Evolutionary conservation across 2,113 vertebrate genomes (phyloP).

Genomic region (Labrus mixtus): DNA sequence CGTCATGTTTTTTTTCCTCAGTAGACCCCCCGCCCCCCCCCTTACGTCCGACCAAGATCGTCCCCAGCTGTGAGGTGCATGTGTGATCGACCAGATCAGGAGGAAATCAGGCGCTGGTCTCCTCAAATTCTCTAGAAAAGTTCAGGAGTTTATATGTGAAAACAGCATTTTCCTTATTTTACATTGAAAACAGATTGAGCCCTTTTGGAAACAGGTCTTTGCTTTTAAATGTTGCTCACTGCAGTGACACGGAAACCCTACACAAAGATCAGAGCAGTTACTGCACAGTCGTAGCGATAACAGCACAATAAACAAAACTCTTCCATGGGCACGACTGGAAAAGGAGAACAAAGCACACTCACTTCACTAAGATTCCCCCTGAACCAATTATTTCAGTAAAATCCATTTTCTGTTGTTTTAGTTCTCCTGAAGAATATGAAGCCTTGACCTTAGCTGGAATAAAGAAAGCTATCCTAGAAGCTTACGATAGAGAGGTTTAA

Average conservation of each 20-base stretch:
- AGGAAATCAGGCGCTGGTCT: no score
- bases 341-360: slow-evolving; percentile 7
- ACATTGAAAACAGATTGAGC: neutral
- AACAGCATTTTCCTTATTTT: no score
- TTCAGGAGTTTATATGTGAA: no score
- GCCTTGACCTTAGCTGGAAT: slow-evolving; percentile 2
- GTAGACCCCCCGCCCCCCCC: no score
- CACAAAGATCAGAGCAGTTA: neutral
- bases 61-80: no score
- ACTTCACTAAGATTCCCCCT: slow-evolving; percentile 4
- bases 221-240: neutral
- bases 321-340: neutral
- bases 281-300: neutral
- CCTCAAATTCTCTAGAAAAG: no score
- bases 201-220: neutral
- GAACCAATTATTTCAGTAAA: slow-evolving; percentile 23
- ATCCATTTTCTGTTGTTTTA: slow-evolving; percentile 1
- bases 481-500: neutral
- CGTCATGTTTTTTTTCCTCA: no score
- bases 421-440: neutral
- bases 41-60: no score
- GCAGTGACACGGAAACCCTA: neutral
- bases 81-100: no score
- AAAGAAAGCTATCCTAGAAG: neutral
- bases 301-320: neutral